Base-by-base conservation (phyloP, 1,140 invertebrate species). In the Calephelis virginiensis region DNA sequence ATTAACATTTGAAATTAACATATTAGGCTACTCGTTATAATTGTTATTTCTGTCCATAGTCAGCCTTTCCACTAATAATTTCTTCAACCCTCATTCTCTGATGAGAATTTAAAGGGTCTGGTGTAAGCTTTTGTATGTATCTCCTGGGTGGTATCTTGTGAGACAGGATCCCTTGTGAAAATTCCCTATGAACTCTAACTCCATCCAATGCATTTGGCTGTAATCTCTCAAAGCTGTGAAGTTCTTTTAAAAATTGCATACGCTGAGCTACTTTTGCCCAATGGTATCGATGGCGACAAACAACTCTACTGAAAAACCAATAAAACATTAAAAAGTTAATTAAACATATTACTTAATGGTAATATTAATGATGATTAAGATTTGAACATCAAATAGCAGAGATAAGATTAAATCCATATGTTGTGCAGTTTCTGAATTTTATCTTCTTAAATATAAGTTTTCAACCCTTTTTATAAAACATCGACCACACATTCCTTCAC, bases 201-300 rank as follows among this genome's bases (percentile, higher is more conserved):
- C 90, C 91, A 69, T 91, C 89, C 17, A 92, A 68, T 10, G 90
- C 90, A 66, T 89, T 91, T 38, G 85, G 73, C 70, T 92, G 91
- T 11, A 91, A 78, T 49, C 73, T 83, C 68, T 92, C 89, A 72
- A 89, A 86, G 50, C 80, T 89, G 60, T 86, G 83, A 1, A 91
- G 80, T 68, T 92, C 91, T 40, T 67, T 82, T 82, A 89, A 87
- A 63, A 92, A 92, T 63, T 92, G 91, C 13, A 82, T 82, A 46
- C 74, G 80, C 68, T 91, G 87, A 0, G 74, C 77, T 49, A 82
- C 82, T 63, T 80, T 87, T 5, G 85, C 79, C 76, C 81, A 85
- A 61, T 90, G 83, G 67, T 90, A 91, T 13, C 89, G 81, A 60
- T 90, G 85, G 8, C 86, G 81, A 68, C 91, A 92, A 9, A 90